Conservation (phyloP, 2,888 invertebrate genomes). For the Lithodes maja region DNA sequence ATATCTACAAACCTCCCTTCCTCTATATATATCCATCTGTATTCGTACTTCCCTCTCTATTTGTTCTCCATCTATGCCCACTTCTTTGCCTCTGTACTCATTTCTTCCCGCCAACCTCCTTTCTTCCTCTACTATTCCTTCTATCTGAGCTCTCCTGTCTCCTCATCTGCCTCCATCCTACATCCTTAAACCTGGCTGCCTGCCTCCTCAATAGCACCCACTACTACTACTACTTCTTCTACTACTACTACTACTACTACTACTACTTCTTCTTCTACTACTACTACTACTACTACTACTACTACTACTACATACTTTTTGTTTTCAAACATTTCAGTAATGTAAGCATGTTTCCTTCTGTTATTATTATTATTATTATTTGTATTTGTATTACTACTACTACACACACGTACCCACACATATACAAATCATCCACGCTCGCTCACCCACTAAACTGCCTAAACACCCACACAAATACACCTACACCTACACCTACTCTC, state of each 20-base stretch:
- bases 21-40: constrained; percentile 12
- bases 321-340: too few relatives aligned
- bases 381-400: neutral
- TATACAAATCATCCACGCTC: neutral
- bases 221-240: neutral
- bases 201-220: neutral
- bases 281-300: too few relatives aligned
- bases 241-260: neutral
- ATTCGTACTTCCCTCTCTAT: neutral
- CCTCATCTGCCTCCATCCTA: neutral
- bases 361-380: neutral
- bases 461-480: neutral
- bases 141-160: neutral
- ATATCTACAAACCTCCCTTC: neutral
- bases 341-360: neutral
- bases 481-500: neutral
- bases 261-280: neutral
- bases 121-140: neutral
- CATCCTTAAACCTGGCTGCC: neutral
- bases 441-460: neutral
- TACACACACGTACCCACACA: neutral
- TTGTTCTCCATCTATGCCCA: neutral
- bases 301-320: too few relatives aligned
- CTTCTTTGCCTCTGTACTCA: neutral
- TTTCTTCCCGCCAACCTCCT: neutral